Evolutionary conservation across 2,113 vertebrate genomes (phyloP).

Genomic region (Scopus umbretta): DNA sequence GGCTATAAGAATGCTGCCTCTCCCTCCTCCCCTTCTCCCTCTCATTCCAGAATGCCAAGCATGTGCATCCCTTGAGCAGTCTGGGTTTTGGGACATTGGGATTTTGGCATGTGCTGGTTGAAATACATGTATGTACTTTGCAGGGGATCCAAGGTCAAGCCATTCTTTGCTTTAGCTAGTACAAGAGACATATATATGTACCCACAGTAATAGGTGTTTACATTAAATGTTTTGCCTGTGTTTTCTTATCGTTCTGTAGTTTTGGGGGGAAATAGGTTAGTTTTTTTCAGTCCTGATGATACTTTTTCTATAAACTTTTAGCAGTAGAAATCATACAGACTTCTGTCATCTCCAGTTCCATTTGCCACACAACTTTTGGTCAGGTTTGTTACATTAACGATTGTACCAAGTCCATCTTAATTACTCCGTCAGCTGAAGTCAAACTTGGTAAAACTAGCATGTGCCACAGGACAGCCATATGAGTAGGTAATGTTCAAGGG

Average conservation of each 20-base stretch:
- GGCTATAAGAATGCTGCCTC: neutral
- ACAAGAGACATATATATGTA: neutral
- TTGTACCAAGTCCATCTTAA: neutral
- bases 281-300: neutral
- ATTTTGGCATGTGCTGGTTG: accelerated
- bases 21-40: neutral
- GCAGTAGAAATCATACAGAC: neutral
- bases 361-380: neutral
- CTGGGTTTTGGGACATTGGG: neutral
- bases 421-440: neutral
- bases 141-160: neutral
- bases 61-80: neutral
- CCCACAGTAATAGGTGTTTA: neutral
- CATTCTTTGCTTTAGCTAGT: neutral
- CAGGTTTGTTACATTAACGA: neutral
- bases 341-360: neutral
- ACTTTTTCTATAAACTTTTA: neutral
- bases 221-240: neutral
- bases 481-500: neutral
- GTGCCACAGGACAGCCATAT: neutral
- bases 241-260: neutral
- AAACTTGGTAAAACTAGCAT: neutral
- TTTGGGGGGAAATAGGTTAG: neutral
- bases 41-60: neutral
- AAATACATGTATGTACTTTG: neutral